Base-by-base conservation (phyloP, 2,888 invertebrate species). In the Phyllotreta striolata region DNA sequence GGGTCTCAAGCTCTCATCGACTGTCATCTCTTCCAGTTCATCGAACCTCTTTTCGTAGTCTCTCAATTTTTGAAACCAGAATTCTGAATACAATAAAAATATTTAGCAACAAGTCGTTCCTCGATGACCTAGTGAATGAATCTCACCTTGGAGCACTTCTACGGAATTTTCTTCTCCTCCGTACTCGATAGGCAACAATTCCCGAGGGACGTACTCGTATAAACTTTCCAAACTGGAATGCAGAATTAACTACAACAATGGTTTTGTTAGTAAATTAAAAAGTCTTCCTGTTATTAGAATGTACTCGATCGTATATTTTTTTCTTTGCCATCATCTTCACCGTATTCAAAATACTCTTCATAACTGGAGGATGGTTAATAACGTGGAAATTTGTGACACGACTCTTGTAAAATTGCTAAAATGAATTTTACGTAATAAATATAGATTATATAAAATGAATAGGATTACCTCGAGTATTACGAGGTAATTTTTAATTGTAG, bases 121-220 rank as follows among this genome's bases (percentile, higher is more conserved):
- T 24, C 24, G 24, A 24, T 24, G 1, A 24, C 4, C 2, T 24
- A 24, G 4, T 24, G 24, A 24, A 24, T 24, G 24, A 24, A 24
- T 24, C 24, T 35, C 40, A 64, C 64, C 64, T n/a, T 9, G 40
- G 14, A 64, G 13, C 55, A 59, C 59, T 14, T 55, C 35, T 37
- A 60, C 6, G 39, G 64, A 39, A 37, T 43, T 47, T 54, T 61
- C 55, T 4, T 64, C 51, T 38, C 64, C 64, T 3, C 64, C 64
- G 6, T 55, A 61, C 12, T 64, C 64, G 9, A 35, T 59, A 3
- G 64, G 64, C 39, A 64, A 51, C 7, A 58, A 10, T 35, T 64
- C 46, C 37, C 24, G 39, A n/a, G 64, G 56, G 38, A 64, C 39
- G 12, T 47, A 55, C 40, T 59, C 34, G 35, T 41, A 51, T 9